Evolutionary conservation across 2,888 invertebrate species (phyloP).

Genomic region (Drosophila siamana): DNA sequence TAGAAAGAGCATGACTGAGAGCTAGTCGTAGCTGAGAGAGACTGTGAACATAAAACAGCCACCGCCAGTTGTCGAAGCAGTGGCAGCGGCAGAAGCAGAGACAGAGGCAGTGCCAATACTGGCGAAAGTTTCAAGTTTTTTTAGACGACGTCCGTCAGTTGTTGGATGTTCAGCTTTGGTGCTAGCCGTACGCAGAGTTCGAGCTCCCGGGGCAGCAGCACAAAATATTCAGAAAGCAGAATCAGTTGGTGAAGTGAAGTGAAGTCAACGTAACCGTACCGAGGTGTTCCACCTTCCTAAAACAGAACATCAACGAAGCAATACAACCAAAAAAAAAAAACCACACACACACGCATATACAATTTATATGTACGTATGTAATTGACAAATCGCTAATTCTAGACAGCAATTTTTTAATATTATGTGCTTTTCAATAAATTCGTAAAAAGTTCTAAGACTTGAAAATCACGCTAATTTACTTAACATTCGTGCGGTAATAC

Average conservation of each 20-base stretch:
- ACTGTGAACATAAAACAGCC: constrained; percentile 20
- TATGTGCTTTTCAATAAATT: constrained; percentile 14
- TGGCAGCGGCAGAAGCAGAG: background rate
- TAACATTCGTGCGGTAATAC: constrained; percentile 25
- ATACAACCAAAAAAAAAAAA: constrained; percentile 19
- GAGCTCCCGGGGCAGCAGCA: constrained; percentile 46
- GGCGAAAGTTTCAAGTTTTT: constrained; percentile 72
- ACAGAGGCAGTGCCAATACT: constrained; percentile 24
- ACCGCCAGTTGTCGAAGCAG: constrained; percentile 6
- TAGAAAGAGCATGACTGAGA: constrained; percentile 22
- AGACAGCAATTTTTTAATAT: constrained; percentile 26
- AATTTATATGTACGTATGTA: constrained; percentile 20
- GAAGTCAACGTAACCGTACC: constrained; percentile 61
- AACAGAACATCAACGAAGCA: constrained; percentile 38
- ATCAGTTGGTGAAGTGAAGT: constrained; percentile 52
- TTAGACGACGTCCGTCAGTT: constrained; percentile 70
- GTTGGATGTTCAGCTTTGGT: constrained; percentile 83
- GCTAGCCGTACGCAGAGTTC: constrained; percentile 72
- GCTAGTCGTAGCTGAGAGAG: constrained; percentile 28
- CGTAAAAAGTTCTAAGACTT: constrained; percentile 29
- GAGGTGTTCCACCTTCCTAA: constrained; percentile 65
- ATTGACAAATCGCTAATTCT: constrained; percentile 41
- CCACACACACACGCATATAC: constrained; percentile 14
- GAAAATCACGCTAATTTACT: constrained; percentile 42
- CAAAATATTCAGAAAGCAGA: constrained; percentile 18